Evolutionary conservation across 2,797 vertebrate genomes (phyloP).

Genomic region (Semaprochilodus insignis): DNA sequence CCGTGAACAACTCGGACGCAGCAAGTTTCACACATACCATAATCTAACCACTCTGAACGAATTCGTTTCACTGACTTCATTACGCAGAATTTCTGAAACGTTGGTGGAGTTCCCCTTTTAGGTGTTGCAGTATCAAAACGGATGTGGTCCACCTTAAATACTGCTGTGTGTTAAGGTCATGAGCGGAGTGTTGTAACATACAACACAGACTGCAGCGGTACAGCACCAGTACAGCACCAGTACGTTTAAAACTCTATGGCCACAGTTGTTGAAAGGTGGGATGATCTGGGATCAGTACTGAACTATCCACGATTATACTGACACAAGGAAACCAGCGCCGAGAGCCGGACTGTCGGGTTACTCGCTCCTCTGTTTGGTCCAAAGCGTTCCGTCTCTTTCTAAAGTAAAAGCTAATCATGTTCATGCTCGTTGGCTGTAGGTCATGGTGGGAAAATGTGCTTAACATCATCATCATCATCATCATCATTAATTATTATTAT

Average conservation of each 20-base stretch:
- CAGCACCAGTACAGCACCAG: conserved; percentile 49
- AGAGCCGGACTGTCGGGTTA: neutral
- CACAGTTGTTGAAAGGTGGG: conserved; percentile 1
- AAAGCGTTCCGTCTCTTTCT: neutral
- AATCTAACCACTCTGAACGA: too few species aligned
- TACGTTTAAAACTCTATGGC: conserved; percentile 15
- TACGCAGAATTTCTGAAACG: too few species aligned
- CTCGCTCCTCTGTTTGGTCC: conserved; percentile 19
- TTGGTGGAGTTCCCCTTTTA: neutral
- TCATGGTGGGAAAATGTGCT: conserved; percentile 32
- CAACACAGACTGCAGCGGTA: conserved; percentile 30
- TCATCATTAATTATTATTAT: neutral
- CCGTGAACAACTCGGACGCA: too few species aligned
- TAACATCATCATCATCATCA: conserved; percentile 21
- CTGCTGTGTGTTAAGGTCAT: conserved; percentile 18
- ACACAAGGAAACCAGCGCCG: neutral
- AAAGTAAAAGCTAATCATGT: conserved; percentile 5
- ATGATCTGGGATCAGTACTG: conserved; percentile 4
- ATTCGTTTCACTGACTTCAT: too few species aligned
- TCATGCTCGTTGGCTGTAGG: neutral
- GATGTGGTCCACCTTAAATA: neutral
- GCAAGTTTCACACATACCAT: too few species aligned
- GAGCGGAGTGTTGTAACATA: conserved; percentile 20
- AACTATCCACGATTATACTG: neutral
- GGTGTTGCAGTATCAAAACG: neutral